A percentile compares a stretch with the other conserved stretches of the same genome.
phyloP scores from a whole-genome alignment of 2,113 vertebrate species.

The Uria aalge region DNA sequence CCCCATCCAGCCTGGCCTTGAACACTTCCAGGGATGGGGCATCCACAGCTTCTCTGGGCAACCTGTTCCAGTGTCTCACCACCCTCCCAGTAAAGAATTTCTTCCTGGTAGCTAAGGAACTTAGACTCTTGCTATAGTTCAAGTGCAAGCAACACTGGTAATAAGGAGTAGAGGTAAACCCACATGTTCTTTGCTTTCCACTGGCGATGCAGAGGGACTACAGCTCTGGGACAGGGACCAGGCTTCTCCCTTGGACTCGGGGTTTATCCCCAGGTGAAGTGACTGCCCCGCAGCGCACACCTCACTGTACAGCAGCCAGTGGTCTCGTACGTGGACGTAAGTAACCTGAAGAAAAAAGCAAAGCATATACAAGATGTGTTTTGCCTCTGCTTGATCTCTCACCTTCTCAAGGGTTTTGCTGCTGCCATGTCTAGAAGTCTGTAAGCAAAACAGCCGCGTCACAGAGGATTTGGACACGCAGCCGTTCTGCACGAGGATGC shows the following conservation, averaged over 20 bases:
- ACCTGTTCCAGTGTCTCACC: too few species aligned
- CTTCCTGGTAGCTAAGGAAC: too few species aligned
- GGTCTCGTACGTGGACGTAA: accelerated
- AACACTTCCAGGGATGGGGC: too few species aligned
- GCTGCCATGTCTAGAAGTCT: neutral
- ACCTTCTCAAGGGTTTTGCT: neutral
- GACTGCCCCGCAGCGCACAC: accelerated
- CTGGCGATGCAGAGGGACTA: neutral
- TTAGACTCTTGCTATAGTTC: neutral
- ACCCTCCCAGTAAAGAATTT: too few species aligned
- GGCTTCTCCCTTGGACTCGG: accelerated
- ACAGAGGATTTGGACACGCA: accelerated
- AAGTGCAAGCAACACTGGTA: neutral
- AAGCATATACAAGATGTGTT: neutral
- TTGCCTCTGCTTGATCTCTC: neutral
- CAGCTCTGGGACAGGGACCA: neutral
- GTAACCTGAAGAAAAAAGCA: neutral
- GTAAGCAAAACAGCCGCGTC: neutral
- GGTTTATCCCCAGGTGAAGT: neutral
- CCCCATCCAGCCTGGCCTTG: too few species aligned
- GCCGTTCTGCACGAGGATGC: neutral
- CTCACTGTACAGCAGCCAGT: accelerated
- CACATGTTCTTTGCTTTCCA: accelerated
- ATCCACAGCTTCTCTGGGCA: too few species aligned
- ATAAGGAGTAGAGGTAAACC: neutral